Evolutionary conservation across 1,140 invertebrate genomes (phyloP), one percentile per base, ranked within the genome.

Genomic region (Caenorhabditis tropicalis): DNA sequence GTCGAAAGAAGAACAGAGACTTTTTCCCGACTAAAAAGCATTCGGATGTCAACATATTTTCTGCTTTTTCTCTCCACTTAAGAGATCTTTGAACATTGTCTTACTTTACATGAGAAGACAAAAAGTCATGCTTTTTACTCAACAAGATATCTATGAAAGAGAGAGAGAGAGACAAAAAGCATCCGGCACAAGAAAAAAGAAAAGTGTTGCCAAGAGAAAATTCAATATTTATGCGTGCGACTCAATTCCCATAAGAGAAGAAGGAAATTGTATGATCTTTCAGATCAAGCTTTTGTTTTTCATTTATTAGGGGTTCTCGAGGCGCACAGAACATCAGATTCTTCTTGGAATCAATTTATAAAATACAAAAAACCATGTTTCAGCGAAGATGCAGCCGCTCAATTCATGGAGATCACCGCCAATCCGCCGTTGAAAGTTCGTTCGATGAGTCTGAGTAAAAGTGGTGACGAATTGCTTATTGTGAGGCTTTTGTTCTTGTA

Each of bases 401-500:
- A 74, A 43, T 74, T 74, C 36, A 74, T 74, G 65, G 65, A 74
- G 65, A 74, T 74, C 65, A 74, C 65, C 6, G 65, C 65, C 6
- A 74, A 74, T 43, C 65, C 65, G n/a, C 65, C 65, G 65, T 74
- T 74, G 65, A 74, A 74, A 74, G 65, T 74, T 74, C 65, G 65
- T 74, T 74, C 65, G 65, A 74, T 74, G 65, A 74, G 65, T 74
- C 65, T 74, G 65, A 43, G 65, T 74, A 74, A 74, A 74, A 74
- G 65, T 74, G 65, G 65, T 74, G 65, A 74, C 65, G 65, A 74
- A 74, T 39, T 74, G 65, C 65, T 74, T 74, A 74, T 74, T 43
- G 65, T 74, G 65, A 74, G 65, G 27, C 33, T 74, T 21, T 74
- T 46, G 33, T 74, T 43, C 33, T 74, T 10, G 31, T 21, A 36